Conservation (phyloP, 1,140 invertebrate species). For the Pachyrhynchus sulphureomaculatus region DNA sequence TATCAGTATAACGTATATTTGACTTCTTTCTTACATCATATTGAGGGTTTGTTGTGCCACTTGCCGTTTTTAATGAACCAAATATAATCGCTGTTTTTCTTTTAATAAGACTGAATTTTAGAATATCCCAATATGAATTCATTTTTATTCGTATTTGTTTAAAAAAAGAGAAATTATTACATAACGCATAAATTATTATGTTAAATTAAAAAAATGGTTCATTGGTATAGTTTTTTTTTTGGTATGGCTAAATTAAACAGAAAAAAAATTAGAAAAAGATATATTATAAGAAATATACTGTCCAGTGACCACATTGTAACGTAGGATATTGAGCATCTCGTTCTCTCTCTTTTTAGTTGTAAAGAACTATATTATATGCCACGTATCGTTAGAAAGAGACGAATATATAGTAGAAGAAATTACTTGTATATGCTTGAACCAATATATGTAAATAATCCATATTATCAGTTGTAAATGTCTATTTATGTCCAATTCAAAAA, state of each 20-base stretch:
- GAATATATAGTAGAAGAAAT: constrained; percentile 16
- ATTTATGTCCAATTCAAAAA: constrained; percentile 22
- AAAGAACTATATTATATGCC: constrained; percentile 21
- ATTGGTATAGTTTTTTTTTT: not conserved
- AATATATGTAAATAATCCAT: constrained; percentile 24
- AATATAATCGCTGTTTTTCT: too few relatives aligned
- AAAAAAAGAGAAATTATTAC: constrained; percentile 7
- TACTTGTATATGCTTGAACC: constrained; percentile 22
- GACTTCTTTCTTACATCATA: too few relatives aligned
- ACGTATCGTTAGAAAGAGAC: constrained; percentile 18
- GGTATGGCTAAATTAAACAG: not conserved
- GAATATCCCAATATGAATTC: too few relatives aligned
- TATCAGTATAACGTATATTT: too few relatives aligned
- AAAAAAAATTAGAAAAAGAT: not conserved
- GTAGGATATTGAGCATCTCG: constrained; percentile 21
- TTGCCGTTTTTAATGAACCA: too few relatives aligned
- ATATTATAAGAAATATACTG: constrained; percentile 3
- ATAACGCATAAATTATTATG: not conserved
- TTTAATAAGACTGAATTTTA: too few relatives aligned
- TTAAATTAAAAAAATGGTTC: not conserved
- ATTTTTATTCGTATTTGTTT: too few relatives aligned
- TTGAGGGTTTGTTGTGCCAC: too few relatives aligned
- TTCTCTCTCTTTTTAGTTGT: constrained; percentile 7
- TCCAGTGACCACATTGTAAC: constrained; percentile 28
- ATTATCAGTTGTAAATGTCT: constrained; percentile 31